A percentile compares a stretch with the other conserved stretches of the same genome.
Evolutionary conservation across 2,888 invertebrate genomes (phyloP).

Genomic region (Imbricaverruca yamaguchii): DNA sequence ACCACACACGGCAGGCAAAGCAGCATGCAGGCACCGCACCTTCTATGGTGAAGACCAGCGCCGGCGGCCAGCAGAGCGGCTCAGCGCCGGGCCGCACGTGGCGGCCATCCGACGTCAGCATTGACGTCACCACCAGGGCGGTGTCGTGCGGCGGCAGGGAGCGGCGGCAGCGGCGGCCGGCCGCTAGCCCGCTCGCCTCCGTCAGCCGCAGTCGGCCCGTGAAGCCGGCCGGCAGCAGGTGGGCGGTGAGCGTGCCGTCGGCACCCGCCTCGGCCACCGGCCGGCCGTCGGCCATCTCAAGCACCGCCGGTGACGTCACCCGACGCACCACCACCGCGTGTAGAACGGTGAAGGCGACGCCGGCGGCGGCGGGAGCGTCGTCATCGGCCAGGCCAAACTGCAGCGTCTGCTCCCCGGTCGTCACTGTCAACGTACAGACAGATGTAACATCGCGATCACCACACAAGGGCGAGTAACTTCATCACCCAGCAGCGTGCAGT

Average conservation of each 20-base stretch:
- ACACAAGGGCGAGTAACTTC: too few relatives aligned
- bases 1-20: too few relatives aligned
- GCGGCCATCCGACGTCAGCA: neutral
- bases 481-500: too few relatives aligned
- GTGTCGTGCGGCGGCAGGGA: neutral
- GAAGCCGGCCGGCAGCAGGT: constrained; percentile 10
- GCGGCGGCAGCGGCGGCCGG: neutral
- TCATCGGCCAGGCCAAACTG: neutral
- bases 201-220: neutral
- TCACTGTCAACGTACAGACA: neutral
- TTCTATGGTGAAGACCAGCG: neutral
- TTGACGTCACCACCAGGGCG: neutral
- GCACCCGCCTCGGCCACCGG: neutral
- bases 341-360: neutral
- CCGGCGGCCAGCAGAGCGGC: neutral
- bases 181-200: neutral
- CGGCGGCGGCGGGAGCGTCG: neutral
- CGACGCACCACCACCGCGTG: neutral
- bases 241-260: neutral
- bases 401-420: neutral
- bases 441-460: too few relatives aligned
- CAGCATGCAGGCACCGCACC: neutral
- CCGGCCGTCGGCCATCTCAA: neutral
- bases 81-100: neutral
- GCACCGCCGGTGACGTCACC: neutral